These are phyloP conservation scores for Drosophila pseudotalamancana DNA, from an alignment of 2,888 invertebrate genomes.

Conservation along the genomic window DNA sequence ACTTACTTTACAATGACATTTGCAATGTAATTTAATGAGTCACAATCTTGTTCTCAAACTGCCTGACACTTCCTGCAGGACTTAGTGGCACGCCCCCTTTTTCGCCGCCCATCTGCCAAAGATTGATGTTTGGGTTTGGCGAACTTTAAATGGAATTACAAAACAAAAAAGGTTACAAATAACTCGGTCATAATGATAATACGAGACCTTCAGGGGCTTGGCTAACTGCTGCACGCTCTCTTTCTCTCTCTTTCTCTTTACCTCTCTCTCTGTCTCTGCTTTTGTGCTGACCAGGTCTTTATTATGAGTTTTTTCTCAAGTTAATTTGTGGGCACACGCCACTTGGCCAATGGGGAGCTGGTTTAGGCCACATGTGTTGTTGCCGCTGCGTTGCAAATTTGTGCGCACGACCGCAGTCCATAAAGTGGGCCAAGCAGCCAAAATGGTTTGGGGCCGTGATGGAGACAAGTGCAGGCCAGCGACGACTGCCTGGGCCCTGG, in stretches of 20 bases:
- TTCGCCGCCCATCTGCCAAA: conserved; percentile 33
- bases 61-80: conserved; percentile 72
- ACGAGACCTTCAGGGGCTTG: conserved; percentile 13
- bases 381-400: conserved; percentile 63
- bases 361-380: conserved; percentile 36
- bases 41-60: conserved; percentile 77
- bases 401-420: conserved; percentile 72
- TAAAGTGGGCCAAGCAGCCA: conserved; percentile 47
- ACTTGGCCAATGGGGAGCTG: conserved; percentile 28
- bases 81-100: conserved; percentile 13
- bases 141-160: conserved; percentile 71
- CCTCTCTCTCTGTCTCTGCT: background rate
- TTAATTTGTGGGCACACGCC: conserved; percentile 72
- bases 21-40: conserved; percentile 81
- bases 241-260: no score
- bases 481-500: background rate
- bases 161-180: conserved; percentile 49
- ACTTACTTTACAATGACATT: conserved; percentile 80
- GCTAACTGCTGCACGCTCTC: background rate
- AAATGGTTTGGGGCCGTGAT: conserved; percentile 33
- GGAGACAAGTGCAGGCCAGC: background rate
- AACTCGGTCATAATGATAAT: conserved; percentile 52
- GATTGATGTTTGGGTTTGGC: conserved; percentile 71
- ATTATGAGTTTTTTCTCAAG: conserved; percentile 62
- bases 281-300: conserved; percentile 78